Evolutionary conservation across 2,797 vertebrate species (phyloP), one percentile per base, ranked within the genome.

Genomic region (Xiphorhynchus erythropygius): DNA sequence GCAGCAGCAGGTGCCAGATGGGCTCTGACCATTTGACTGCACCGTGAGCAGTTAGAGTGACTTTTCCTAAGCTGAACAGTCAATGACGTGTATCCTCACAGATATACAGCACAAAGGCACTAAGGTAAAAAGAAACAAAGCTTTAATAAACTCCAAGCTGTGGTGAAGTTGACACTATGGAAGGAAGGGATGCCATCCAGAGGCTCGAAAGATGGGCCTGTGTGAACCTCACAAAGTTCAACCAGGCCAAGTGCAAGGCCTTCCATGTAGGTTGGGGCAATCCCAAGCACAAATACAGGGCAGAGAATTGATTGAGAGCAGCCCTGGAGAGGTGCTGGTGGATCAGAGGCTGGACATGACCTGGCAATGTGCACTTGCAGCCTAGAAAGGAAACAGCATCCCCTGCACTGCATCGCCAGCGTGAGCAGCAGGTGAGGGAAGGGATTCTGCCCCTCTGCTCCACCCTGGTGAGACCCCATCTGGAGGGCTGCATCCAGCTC

Each of bases 331-430:
- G 27, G 8, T 44, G 67, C 35, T 64, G 42, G 8, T 28, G n/a
- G 44, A 13, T 14, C n/a, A 57, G n/a, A 44, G n/a, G 44, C 37
- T 37, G 55, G 30, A 24, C 39, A 41, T 5, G 24, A 33, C 23
- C 30, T 35, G 60, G 47, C 16, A 25, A 24, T 5, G 44, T 6
- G 42, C 25, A 64, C 17, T 1, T 19, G 18, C 32, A 79, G 59
- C 67, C 37, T n/a, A 44, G 13, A 60, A 33, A 32, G 39, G 5
- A 39, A 30, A 41, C 18, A 0, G 0, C 3, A 0, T 4, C 30
- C 24, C 30, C 24, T 67, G 60, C 19, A 53, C 52, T 80, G 28
- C 28, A 32, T 5, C 7, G 2, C 24, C 21, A 59, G 52, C 35
- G 5, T 18, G 19, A 53, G n/a, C 76, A 88, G 77, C 33, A 53